phyloP scores from a whole-genome alignment of 2,888 invertebrate genomes.

The Cerastis rubricosa region DNA sequence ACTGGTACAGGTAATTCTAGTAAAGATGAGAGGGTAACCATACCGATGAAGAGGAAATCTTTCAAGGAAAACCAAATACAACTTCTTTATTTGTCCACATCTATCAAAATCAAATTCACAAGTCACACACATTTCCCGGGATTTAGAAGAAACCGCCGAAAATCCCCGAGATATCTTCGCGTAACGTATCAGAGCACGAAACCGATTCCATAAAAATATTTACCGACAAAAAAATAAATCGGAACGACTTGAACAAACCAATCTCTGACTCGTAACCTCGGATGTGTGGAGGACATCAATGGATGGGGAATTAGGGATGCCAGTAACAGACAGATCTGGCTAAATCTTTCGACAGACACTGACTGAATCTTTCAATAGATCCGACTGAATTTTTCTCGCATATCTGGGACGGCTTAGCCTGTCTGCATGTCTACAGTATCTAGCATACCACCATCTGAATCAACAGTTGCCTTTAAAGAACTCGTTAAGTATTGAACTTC shows the following conservation, averaged over 20 bases:
- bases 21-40: background rate
- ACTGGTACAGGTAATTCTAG: background rate
- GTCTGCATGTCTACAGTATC: background rate
- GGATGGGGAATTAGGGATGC: slow-evolving; percentile 40
- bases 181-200: slow-evolving; percentile 25
- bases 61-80: background rate
- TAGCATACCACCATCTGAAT: background rate
- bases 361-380: slow-evolving; percentile 11
- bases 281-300: slow-evolving; percentile 43
- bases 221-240: slow-evolving; percentile 54
- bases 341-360: slow-evolving; percentile 4
- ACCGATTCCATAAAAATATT: slow-evolving; percentile 56
- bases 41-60: background rate
- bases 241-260: slow-evolving; percentile 30
- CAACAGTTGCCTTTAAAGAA: background rate
- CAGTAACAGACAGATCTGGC: slow-evolving; percentile 12
- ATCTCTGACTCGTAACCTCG: slow-evolving; percentile 36
- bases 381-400: background rate
- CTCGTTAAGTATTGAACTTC: background rate
- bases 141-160: slow-evolving; percentile 12
- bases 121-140: slow-evolving; percentile 7
- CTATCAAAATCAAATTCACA: slow-evolving; percentile 12
- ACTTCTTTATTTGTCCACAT: background rate
- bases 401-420: background rate
- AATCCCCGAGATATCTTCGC: slow-evolving; percentile 22